A percentile compares a stretch with the other conserved stretches of the same genome.
Conservation (phyloP, 2,797 vertebrate species). For the Taenioides sp. region DNA sequence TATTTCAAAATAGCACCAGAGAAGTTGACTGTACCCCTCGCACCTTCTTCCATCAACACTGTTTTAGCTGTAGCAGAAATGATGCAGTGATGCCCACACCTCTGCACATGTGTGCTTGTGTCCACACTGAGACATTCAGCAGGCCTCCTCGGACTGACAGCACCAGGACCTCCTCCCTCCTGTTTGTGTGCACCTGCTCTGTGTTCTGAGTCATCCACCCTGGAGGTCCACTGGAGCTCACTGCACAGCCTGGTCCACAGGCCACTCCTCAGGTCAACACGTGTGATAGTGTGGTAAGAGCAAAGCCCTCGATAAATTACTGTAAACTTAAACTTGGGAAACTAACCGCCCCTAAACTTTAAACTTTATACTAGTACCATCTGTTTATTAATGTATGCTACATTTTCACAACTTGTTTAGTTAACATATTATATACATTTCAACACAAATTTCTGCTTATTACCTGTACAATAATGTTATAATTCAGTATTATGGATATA, state of each 20-base stretch:
- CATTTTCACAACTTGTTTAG: no score
- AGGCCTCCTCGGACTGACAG: constrained; percentile 50
- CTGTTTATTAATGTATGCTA: no score
- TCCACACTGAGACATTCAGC: constrained; percentile 63
- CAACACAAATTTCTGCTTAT: no score
- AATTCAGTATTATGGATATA: no score
- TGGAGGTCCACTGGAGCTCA: constrained; percentile 59
- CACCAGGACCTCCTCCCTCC: constrained; percentile 50
- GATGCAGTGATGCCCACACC: constrained; percentile 45
- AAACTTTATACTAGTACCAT: no score
- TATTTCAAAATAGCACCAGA: neutral
- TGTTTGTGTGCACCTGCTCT: constrained; percentile 65
- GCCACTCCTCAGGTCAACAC: constrained; percentile 36
- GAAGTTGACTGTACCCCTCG: constrained; percentile 2
- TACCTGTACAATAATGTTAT: no score
- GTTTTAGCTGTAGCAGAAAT: constrained; percentile 25
- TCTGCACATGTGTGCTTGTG: constrained; percentile 61
- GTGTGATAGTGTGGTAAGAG: neutral
- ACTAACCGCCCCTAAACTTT: no score
- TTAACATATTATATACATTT: no score
- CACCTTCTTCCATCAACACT: constrained; percentile 19
- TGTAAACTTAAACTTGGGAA: no score
- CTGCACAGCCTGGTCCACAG: constrained; percentile 48
- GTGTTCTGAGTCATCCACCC: constrained; percentile 59
- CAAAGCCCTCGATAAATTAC: neutral